These are phyloP conservation scores for Cheilosia impressa DNA, from an alignment of 2,888 invertebrate genomes.

Conservation along the genomic window DNA sequence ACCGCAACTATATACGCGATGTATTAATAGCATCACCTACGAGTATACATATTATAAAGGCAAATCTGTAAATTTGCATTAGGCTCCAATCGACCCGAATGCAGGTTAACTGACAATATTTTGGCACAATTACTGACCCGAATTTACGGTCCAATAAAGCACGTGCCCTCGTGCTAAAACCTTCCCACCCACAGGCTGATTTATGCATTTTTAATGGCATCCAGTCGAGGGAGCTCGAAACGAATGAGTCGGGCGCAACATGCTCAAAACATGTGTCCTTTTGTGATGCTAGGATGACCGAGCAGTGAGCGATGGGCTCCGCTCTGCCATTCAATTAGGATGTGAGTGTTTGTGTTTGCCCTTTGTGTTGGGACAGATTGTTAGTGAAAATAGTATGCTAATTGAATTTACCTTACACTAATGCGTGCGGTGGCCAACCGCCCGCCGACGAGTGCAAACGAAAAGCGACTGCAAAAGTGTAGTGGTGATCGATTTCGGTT, in stretches of 20 bases:
- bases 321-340: not conserved
- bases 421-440: conserved; percentile 28
- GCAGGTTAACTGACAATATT: conserved; percentile 63
- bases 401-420: conserved; percentile 65
- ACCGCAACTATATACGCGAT: conserved; percentile 1
- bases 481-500: not conserved
- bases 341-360: not conserved
- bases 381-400: conserved; percentile 56
- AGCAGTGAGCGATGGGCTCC: not conserved
- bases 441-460: conserved; percentile 4
- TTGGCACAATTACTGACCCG: conserved; percentile 66
- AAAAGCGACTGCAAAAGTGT: too few species aligned
- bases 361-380: conserved; percentile 20
- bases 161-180: not conserved
- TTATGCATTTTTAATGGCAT: conserved; percentile 70
- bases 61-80: conserved; percentile 32
- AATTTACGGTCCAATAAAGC: conserved; percentile 34
- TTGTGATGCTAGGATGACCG: not conserved
- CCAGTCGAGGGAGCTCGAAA: conserved; percentile 41
- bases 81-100: conserved; percentile 41
- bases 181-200: conserved; percentile 52
- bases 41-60: not conserved
- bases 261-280: conserved; percentile 39
- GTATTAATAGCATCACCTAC: not conserved
- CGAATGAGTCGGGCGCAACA: conserved; percentile 19